Base-by-base conservation (phyloP, 2,888 invertebrate species). In the Urechis unicinctus region DNA sequence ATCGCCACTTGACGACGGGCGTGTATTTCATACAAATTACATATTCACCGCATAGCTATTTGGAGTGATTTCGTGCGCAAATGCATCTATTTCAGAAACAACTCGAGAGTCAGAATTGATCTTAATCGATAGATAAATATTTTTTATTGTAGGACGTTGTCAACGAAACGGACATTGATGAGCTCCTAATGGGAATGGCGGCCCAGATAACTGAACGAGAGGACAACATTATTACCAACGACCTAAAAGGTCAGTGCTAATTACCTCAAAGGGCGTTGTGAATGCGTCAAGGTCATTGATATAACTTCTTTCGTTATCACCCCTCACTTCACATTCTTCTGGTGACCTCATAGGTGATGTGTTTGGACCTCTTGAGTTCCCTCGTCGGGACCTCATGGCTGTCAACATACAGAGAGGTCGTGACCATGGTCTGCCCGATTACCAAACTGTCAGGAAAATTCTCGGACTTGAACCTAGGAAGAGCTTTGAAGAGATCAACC, bases 141-240 rank as follows among this genome's bases (percentile, higher is more conserved):
- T n/a, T n/a, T n/a, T n/a, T n/a, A 36, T 36, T 48, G 49, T 9
- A 59, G 59, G 59, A 59, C 22, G 52, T 31, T 6, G 46, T 59
- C 28, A 1, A 30, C 17, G 61, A 61, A 50, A 4, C 26, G 1
- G 57, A 56, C 28, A 73, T 96, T 42, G 95, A 96, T 79, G 92
- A 95, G 75, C 85, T 96, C 26, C 81, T 97, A 1, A 86, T 94
- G 85, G 97, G 97, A 0, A 87, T 97, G 86, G 84, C 91, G 0
- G 93, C 95, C 0, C 97, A 98, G 78, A 82, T 96, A 44, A 91
- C 95, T 0, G 98, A 98, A 77, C 84, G 88, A 43, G 97, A 98
- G 77, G 98, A 98, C 75, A 88, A 89, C 0, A 83, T 93, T 0
- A 82, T 98, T 0, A 93, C 95, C 67, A 91, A 94, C 0, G 98